Percentiles rank a stretch among this genome's conserved stretches.
Conservation (phyloP, 1,140 invertebrate genomes). For the Oryctes rhinoceros region DNA sequence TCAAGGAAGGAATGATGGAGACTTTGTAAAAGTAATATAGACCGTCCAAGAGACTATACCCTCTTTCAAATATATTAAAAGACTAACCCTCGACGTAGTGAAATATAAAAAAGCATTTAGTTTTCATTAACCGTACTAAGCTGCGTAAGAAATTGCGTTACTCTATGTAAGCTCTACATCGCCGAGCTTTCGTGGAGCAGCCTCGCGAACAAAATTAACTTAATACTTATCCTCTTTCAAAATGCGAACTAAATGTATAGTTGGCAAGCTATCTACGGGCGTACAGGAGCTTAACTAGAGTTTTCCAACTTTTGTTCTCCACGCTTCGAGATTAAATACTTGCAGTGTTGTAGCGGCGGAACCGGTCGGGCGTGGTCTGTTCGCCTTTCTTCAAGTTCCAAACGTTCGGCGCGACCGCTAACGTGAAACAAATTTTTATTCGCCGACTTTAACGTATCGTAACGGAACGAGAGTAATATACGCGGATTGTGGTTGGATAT, state of each 20-base stretch:
- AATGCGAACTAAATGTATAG: not conserved
- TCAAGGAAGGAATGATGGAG: no score
- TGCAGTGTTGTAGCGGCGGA: not conserved
- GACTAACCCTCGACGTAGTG: not conserved
- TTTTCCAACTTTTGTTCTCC: conserved; percentile 10
- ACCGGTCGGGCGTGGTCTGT: not conserved
- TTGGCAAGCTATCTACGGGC: not conserved
- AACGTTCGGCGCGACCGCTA: not conserved
- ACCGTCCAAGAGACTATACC: no score
- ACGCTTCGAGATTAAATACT: not conserved
- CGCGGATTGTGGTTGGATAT: not conserved
- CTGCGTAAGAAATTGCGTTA: not conserved
- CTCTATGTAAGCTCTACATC: not conserved
- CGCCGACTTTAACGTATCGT: not conserved
- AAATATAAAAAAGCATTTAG: not conserved
- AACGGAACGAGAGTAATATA: not conserved
- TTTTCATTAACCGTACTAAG: not conserved
- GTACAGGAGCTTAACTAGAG: not conserved
- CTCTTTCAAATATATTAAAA: no score
- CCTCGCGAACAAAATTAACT: conserved; percentile 9
- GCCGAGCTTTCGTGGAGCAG: not conserved
- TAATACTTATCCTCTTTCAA: not conserved
- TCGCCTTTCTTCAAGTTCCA: not conserved
- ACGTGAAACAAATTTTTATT: not conserved
- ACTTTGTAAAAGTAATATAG: no score